These are phyloP conservation scores for Abrostola tripartita DNA, from an alignment of 2,888 invertebrate species.

Conservation along the genomic window DNA sequence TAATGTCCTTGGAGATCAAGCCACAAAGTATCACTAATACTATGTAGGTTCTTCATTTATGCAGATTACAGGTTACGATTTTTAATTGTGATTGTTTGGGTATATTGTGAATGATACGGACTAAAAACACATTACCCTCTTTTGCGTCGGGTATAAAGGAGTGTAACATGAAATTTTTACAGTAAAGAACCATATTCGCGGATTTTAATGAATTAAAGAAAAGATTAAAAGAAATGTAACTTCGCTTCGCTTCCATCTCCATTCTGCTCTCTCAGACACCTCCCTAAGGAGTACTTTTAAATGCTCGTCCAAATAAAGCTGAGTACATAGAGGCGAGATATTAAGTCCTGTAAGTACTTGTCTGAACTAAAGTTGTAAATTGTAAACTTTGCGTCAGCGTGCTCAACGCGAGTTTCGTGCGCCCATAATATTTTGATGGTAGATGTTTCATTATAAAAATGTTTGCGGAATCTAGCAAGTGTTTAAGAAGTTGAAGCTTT, in stretches of 20 bases:
- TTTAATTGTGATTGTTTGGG: too few relatives aligned
- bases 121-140: too few relatives aligned
- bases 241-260: background rate
- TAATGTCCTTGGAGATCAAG: too few relatives aligned
- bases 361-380: constrained; percentile 64
- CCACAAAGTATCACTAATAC: too few relatives aligned
- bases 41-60: too few relatives aligned
- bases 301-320: constrained; percentile 66
- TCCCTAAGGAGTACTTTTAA: constrained; percentile 58
- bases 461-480: constrained; percentile 11
- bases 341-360: constrained; percentile 61
- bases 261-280: constrained; percentile 23
- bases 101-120: too few relatives aligned
- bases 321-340: constrained; percentile 61
- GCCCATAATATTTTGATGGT: constrained; percentile 56
- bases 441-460: constrained; percentile 51
- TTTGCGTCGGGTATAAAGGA: too few relatives aligned
- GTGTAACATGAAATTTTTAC: too few relatives aligned
- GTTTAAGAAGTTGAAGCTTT: too few relatives aligned
- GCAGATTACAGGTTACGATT: too few relatives aligned
- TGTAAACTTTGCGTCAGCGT: constrained; percentile 57
- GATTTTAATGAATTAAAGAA: background rate
- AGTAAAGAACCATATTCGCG: too few relatives aligned
- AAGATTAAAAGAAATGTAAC: background rate
- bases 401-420: constrained; percentile 49